These are phyloP conservation scores for Drosophila tripunctata DNA, from an alignment of 2,888 invertebrate species.

Conservation along the genomic window DNA sequence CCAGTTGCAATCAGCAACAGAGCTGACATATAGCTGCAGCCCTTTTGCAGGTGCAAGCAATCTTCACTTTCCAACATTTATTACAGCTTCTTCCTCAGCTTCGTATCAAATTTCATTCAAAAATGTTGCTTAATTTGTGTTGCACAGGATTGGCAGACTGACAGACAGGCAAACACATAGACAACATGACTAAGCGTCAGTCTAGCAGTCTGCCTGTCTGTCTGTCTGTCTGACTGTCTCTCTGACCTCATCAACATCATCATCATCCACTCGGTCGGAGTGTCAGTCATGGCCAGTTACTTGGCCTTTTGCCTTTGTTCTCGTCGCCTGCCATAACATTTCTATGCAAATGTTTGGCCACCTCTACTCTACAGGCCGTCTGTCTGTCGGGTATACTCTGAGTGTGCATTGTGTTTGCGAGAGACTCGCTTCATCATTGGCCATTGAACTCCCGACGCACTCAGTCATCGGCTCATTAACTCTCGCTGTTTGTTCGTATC, in stretches of 20 bases:
- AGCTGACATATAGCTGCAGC: constrained; percentile 7
- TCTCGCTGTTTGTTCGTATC: constrained; percentile 5
- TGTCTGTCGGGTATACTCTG: too few relatives aligned
- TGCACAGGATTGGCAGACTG: constrained; percentile 1
- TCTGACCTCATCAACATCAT: constrained; percentile 18
- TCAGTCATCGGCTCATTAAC: constrained; percentile 51
- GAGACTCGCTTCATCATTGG: constrained; percentile 15
- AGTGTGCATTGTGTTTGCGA: constrained; percentile 22
- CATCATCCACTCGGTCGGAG: constrained; percentile 17
- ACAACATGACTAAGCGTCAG: constrained; percentile 28
- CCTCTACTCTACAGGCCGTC: neutral
- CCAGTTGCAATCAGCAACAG: constrained; percentile 10
- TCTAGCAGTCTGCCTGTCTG: constrained; percentile 30
- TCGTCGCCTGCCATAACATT: constrained; percentile 14
- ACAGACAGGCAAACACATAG: neutral
- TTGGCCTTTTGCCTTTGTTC: constrained; percentile 46
- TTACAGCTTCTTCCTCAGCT: neutral
- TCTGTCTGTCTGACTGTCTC: constrained; percentile 39
- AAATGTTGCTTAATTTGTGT: constrained; percentile 47
- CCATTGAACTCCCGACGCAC: constrained; percentile 46
- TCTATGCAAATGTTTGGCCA: constrained; percentile 38
- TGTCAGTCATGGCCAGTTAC: constrained; percentile 39
- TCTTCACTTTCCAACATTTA: neutral
- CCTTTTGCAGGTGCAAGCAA: constrained; percentile 25
- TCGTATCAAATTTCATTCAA: constrained; percentile 21